Base-by-base conservation (phyloP, 1,140 invertebrate genomes). In the Hestina assimilis region DNA sequence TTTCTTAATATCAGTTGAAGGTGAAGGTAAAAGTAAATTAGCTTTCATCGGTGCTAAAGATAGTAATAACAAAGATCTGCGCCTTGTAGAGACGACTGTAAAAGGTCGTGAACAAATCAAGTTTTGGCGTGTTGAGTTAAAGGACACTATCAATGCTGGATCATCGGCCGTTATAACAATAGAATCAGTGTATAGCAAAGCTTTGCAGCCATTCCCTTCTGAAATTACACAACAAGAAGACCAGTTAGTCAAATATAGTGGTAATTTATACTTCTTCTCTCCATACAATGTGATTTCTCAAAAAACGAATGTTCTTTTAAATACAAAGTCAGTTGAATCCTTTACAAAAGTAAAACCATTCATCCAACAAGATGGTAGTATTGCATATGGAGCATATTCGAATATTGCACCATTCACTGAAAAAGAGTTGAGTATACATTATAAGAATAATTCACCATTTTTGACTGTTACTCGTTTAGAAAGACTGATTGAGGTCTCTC, bases 371-470 rank as follows among this genome's bases (percentile, higher is more conserved):
- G 96, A 98, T 59, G 93, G 92, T 41, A 91, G 91, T 11, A 93
- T 99, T 14, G 93, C 89, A 0, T 98, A 98, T 88, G 98, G 98
- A 21, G 94, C 96, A 0, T 98, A 95, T 80, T 93, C 95, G 45
- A 94, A 96, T 63, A 90, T 94, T 51, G 65, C 65, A 67, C 83
- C 83, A 1, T 90, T 91, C 20, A 76, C 87, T 11, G 71, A 89
- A 4, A 92, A 95, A 63, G 91, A 94, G 72, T 76, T 99, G 57
- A 89, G 79, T 17, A 89, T 99, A 42, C 99, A 99, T 83, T 99
- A 95, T 85, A 98, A 99, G 85, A 99, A 99, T 87, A 98, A 98
- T 79, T 92, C 95, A 38, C 98, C 98, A 38, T 99, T 99, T 83
- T 86, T 99, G 33, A 97, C 96, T 19, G 95, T 99, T 0, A 96